Conservation (phyloP, 2,888 invertebrate genomes). For the Dromius quadrimaculatus region DNA sequence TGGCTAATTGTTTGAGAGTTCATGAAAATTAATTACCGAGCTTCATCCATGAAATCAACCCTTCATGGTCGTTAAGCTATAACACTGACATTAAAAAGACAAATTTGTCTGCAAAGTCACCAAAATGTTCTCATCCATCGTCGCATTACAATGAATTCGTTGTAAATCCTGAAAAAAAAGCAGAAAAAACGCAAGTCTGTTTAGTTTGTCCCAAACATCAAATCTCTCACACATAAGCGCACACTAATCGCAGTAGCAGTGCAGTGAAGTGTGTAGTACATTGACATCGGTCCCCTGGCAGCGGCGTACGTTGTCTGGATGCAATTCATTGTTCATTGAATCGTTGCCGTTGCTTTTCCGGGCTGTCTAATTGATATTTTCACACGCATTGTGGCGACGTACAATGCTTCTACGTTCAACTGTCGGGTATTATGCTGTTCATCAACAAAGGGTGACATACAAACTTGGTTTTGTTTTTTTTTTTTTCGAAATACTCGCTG, state of each 20-base stretch:
- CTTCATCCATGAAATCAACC: too few relatives aligned
- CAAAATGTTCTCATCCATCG: conserved; percentile 15
- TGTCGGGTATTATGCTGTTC: conserved; percentile 34
- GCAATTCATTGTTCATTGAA: conserved; percentile 50
- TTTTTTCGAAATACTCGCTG: conserved; percentile 18
- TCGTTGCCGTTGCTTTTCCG: conserved; percentile 45
- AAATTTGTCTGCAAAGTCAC: conserved; percentile 25
- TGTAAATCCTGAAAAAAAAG: conserved; percentile 8
- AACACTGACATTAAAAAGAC: conserved; percentile 20
- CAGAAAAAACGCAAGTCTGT: conserved; percentile 20
- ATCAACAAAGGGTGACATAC: conserved; percentile 42
- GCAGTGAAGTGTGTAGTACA: conserved; percentile 29
- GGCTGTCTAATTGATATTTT: conserved; percentile 48
- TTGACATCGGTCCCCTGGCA: conserved; percentile 22
- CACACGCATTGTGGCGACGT: conserved; percentile 44
- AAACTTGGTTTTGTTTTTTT: conserved; percentile 14
- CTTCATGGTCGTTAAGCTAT: conserved; percentile 2
- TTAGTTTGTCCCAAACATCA: conserved; percentile 27
- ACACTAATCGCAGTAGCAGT: conserved; percentile 27
- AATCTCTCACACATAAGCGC: conserved; percentile 33
- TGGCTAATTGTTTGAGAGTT: too few relatives aligned
- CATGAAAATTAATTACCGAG: too few relatives aligned
- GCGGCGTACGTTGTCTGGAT: conserved; percentile 27
- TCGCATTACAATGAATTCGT: conserved; percentile 10
- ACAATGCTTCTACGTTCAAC: conserved; percentile 32